Evolutionary conservation across 1,140 invertebrate genomes (phyloP), one percentile per base, ranked within the genome.

Genomic region (Danaus plexippus): DNA sequence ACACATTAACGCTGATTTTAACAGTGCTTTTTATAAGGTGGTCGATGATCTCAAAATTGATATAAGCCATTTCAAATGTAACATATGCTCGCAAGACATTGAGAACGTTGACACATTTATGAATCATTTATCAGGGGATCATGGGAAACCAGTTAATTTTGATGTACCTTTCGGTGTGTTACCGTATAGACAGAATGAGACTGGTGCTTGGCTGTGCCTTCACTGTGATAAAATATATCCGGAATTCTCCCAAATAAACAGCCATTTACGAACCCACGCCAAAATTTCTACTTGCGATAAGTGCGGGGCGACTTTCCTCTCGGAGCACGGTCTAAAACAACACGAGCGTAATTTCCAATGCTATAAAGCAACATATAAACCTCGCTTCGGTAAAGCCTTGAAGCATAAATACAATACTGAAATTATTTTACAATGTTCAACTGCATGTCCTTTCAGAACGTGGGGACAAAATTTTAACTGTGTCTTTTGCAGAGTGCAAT

Each of bases 381-480:
- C 82, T 10, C 66, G 82, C 11, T 85, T 77, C 43, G 80, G 82
- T 2, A 82, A 82, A 61, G 69, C 78, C 0, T 57, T 83, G 9
- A 82, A 83, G 64, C 69, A 85, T 54, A 66, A 73, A 22, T 80
- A 71, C 22, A 86, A 86, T 54, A 82, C 82, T 4, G 80, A 86
- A 55, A 86, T 86, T 8, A 86, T 86, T 52, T 57, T 85, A 0
- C 74, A 84, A 58, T 85, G 77, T 69, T 85, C 82, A 1, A 85
- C 82, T 0, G 82, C 80, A 11, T 73, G 71, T 44, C 82, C 82
- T 5, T 85, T 85, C 43, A 69, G 82, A 15, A 85, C 78, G 9
- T 84, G 80, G 80, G 78, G 78, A 0, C 80, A 82, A 52, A 82
- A 84, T 59, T 84, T 86, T 47, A 84, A 81, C 42, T 86, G 82